Percentiles rank a stretch among this genome's conserved stretches.
Conservation (phyloP, 2,888 invertebrate species). For the Nemapogon koenigi region DNA sequence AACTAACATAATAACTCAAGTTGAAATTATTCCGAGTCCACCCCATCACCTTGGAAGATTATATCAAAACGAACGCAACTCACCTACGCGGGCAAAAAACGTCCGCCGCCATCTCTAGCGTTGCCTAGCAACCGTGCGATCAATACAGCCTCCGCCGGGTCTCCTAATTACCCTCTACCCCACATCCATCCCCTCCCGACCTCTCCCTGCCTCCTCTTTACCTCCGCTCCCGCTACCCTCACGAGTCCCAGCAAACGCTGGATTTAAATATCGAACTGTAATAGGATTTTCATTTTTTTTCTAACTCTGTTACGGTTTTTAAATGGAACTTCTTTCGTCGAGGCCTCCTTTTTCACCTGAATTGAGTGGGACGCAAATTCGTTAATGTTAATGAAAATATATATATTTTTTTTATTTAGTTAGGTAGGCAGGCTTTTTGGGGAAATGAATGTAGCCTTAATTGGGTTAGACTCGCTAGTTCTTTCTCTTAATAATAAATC, state of each 20-base stretch:
- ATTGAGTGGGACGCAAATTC: no score
- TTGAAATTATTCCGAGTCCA: background rate
- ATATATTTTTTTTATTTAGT: no score
- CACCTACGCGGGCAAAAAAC: constrained; percentile 15
- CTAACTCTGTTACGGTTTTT: constrained; percentile 5
- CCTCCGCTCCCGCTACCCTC: constrained; percentile 23
- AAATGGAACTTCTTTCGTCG: constrained; percentile 1
- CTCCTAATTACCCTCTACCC: constrained; percentile 52
- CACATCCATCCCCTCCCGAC: constrained; percentile 20
- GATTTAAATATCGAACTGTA: constrained; percentile 59
- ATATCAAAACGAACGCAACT: constrained; percentile 38
- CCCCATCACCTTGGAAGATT: constrained; percentile 27
- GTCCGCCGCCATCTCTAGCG: constrained; percentile 51
- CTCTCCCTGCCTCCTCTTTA: constrained; percentile 19
- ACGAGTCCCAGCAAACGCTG: constrained; percentile 16
- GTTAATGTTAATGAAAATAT: no score
- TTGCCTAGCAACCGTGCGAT: constrained; percentile 60
- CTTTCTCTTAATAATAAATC: no score
- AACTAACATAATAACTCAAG: background rate
- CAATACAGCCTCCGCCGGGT: constrained; percentile 64
- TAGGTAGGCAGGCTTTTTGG: no score
- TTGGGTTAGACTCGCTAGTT: no score
- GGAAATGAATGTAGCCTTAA: no score
- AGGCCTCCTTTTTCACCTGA: no score
- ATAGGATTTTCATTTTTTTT: constrained; percentile 58